Percentiles rank a stretch among this genome's conserved stretches.
These are phyloP conservation scores for Automeris io DNA, from an alignment of 2,888 invertebrate genomes.

Conservation along the genomic window DNA sequence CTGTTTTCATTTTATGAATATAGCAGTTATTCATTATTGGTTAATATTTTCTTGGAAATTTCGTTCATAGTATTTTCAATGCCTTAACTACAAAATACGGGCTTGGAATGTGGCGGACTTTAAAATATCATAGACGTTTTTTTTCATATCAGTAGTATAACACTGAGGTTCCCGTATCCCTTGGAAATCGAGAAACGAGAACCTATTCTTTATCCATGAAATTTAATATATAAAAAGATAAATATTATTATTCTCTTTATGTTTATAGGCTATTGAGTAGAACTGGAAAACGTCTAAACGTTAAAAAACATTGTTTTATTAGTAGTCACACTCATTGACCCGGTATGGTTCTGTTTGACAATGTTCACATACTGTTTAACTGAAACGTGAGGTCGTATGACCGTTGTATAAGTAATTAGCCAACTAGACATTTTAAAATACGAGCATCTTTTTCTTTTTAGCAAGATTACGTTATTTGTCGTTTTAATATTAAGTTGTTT, in stretches of 20 bases:
- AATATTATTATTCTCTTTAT: conserved; percentile 7
- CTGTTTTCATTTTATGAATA: too few relatives aligned
- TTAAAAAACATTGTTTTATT: conserved; percentile 37
- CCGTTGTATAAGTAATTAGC: conserved; percentile 40
- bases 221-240: conserved; percentile 3
- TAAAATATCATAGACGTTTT: too few relatives aligned
- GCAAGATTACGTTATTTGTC: conserved; percentile 6
- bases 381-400: conserved; percentile 29
- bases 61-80: too few relatives aligned
- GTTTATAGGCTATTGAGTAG: conserved; percentile 16
- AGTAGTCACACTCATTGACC: conserved; percentile 46
- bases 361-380: conserved; percentile 41
- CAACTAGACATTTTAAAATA: conserved; percentile 11
- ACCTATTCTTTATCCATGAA: background rate
- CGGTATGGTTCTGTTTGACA: conserved; percentile 36
- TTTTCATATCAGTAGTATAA: too few relatives aligned
- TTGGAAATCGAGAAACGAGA: background rate
- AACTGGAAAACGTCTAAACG: conserved; percentile 32
- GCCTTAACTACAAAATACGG: too few relatives aligned
- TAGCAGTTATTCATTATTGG: too few relatives aligned
- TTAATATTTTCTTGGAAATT: too few relatives aligned
- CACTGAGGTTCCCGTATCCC: too few relatives aligned
- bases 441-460: conserved; percentile 4
- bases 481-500: background rate
- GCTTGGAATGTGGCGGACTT: too few relatives aligned